Conservation (phyloP, 1,140 invertebrate genomes). For the Drosophila burlai region DNA sequence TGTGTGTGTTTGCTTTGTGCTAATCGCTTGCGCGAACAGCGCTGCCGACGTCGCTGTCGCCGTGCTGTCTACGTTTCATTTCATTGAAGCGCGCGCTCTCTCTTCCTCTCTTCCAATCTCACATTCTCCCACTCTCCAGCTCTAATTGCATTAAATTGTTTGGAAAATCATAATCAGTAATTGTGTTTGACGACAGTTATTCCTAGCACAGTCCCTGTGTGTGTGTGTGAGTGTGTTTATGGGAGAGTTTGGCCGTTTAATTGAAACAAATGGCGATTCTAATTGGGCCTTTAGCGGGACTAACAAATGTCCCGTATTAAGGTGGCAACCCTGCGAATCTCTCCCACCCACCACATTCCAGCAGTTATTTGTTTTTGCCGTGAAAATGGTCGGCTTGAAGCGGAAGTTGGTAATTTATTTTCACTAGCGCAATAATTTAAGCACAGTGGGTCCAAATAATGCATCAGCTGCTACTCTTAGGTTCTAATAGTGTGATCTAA, state of each 20-base stretch:
- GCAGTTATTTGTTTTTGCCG: slow-evolving; percentile 25
- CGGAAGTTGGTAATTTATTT: slow-evolving; percentile 74
- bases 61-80: slow-evolving; percentile 72
- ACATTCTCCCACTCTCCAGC: neutral
- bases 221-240: slow-evolving; percentile 34
- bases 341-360: slow-evolving; percentile 34
- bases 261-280: slow-evolving; percentile 59
- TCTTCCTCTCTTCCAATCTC: slow-evolving; percentile 40
- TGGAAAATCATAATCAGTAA: slow-evolving; percentile 83
- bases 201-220: slow-evolving; percentile 25
- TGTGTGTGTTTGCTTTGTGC: slow-evolving; percentile 54
- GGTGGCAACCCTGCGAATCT: slow-evolving; percentile 53
- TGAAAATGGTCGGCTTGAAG: slow-evolving; percentile 51
- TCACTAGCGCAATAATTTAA: slow-evolving; percentile 53
- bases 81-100: slow-evolving; percentile 59
- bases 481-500: neutral
- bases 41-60: slow-evolving; percentile 63
- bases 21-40: slow-evolving; percentile 74
- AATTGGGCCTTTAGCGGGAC: slow-evolving; percentile 59
- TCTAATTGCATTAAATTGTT: slow-evolving; percentile 84
- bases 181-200: slow-evolving; percentile 79
- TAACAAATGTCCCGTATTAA: slow-evolving; percentile 46
- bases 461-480: neutral
- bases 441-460: slow-evolving; percentile 33
- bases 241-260: slow-evolving; percentile 46